Conservation (phyloP, 2,113 vertebrate species). For the Ranitomeya imitator region DNA sequence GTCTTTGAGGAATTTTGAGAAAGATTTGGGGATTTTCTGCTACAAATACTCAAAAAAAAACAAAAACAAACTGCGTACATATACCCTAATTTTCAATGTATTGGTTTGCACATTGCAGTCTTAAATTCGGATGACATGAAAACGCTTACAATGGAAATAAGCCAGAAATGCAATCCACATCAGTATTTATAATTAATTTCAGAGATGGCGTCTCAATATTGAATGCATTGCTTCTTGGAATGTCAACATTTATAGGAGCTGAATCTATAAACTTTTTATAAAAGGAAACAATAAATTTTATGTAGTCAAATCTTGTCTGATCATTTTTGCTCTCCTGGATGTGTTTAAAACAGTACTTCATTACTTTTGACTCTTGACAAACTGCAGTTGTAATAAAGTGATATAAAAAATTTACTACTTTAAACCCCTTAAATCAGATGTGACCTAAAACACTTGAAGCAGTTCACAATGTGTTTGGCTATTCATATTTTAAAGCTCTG, state of each 20-base stretch:
- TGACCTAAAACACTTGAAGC: no score
- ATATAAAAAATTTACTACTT: no score
- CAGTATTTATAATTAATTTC: constrained; percentile 27
- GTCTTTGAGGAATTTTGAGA: no score
- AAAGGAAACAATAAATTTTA: constrained; percentile 72
- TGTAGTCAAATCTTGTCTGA: constrained; percentile 65
- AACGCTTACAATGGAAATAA: neutral
- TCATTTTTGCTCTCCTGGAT: neutral
- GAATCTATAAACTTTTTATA: constrained; percentile 68
- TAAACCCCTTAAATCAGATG: no score
- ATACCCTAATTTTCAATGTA: neutral
- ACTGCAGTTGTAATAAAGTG: no score
- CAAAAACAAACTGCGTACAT: no score
- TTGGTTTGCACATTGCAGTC: neutral
- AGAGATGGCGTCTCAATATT: constrained; percentile 68
- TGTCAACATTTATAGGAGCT: constrained; percentile 68
- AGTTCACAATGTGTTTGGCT: no score
- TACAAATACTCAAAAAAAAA: no score
- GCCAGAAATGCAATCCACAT: neutral
- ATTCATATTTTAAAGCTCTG: no score
- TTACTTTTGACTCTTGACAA: neutral
- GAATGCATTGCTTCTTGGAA: constrained; percentile 75
- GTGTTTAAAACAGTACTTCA: neutral
- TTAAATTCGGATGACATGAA: neutral
- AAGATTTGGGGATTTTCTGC: no score